Conservation (phyloP, 2,113 vertebrate genomes). For the Lampris incognitus region DNA sequence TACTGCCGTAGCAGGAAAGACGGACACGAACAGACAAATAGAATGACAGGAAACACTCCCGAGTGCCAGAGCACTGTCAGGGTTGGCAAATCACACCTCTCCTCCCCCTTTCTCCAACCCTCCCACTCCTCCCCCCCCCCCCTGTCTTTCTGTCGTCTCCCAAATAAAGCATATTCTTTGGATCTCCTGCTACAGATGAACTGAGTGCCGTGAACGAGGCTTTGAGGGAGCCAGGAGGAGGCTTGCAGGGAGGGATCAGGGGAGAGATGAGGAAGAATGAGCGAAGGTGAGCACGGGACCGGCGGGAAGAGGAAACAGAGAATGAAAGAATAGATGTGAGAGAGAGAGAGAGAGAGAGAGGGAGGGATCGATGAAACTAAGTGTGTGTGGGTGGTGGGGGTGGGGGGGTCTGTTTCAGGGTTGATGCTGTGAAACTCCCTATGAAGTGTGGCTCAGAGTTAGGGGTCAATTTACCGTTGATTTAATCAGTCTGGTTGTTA, state of each 20-base stretch:
- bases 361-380: not conserved
- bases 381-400: not conserved
- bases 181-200: constrained; percentile 64
- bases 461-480: too few relatives aligned
- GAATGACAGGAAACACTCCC: constrained; percentile 39
- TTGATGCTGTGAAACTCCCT: too few relatives aligned
- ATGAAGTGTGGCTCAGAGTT: too few relatives aligned
- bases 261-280: not conserved
- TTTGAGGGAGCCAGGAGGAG: constrained; percentile 36
- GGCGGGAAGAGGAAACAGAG: constrained; percentile 16
- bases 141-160: constrained; percentile 60
- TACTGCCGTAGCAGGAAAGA: constrained; percentile 52
- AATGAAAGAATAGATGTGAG: constrained; percentile 4
- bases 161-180: constrained; percentile 76
- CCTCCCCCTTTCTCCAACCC: constrained; percentile 64
- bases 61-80: constrained; percentile 60
- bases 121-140: constrained; percentile 63
- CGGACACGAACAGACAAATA: constrained; percentile 26
- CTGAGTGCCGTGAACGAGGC: constrained; percentile 49
- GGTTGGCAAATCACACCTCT: constrained; percentile 72
- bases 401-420: constrained; percentile 3
- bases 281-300: not conserved
- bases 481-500: too few relatives aligned
- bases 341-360: not conserved
- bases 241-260: constrained; percentile 33